Conservation (phyloP, 2,888 invertebrate species). For the Leucophenga maculata region DNA sequence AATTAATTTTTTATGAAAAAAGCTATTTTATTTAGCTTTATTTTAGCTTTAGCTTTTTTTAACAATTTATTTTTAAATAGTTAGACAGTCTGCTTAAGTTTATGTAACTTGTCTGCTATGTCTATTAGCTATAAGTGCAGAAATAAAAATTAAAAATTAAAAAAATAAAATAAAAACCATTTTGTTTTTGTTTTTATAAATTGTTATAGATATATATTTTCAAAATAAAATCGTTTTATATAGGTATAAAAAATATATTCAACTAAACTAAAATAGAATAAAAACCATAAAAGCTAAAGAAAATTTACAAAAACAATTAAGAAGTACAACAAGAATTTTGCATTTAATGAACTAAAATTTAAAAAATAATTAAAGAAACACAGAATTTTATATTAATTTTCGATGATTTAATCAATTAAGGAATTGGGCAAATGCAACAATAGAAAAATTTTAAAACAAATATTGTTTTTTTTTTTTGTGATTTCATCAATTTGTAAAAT, state of each 20-base stretch:
- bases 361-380: constrained; percentile 43
- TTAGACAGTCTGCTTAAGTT: too few relatives aligned
- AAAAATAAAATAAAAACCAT: constrained; percentile 22
- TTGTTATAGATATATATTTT: constrained; percentile 58
- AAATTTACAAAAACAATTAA: constrained; percentile 38
- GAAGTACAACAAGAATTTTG: constrained; percentile 36
- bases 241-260: constrained; percentile 56
- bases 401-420: constrained; percentile 63
- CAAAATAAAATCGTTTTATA: constrained; percentile 46
- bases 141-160: constrained; percentile 22
- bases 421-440: constrained; percentile 51
- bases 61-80: too few relatives aligned
- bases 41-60: too few relatives aligned
- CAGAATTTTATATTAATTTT: constrained; percentile 28
- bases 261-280: constrained; percentile 36
- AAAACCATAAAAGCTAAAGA: constrained; percentile 33
- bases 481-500: constrained; percentile 35
- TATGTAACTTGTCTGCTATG: too few relatives aligned
- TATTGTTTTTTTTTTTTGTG: constrained; percentile 9
- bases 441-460: constrained; percentile 27
- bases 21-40: too few relatives aligned
- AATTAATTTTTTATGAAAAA: too few relatives aligned
- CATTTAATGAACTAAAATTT: constrained; percentile 33
- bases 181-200: constrained; percentile 45
- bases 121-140: too few relatives aligned